These are phyloP conservation scores for Aurelia aurita DNA, from an alignment of 30 jellyfish, hydroid and myxozoan species.

Conservation along the genomic window DNA sequence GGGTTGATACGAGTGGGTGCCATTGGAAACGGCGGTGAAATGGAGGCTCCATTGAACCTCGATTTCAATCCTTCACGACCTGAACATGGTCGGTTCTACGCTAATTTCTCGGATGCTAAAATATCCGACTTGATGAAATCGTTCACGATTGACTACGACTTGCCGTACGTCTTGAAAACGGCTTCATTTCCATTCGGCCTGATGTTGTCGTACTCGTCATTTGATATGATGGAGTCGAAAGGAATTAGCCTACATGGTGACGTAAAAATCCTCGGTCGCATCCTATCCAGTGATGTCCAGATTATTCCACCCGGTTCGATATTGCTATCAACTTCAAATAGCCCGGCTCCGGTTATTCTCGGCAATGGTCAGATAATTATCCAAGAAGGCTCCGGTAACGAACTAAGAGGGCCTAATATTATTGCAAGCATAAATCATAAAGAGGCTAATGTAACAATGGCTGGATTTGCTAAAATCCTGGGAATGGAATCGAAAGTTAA, in stretches of 20 bases:
- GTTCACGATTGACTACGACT: conserved; percentile 75
- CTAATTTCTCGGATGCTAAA: conserved; percentile 77
- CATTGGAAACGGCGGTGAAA: conserved; percentile 82
- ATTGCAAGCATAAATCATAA: conserved; percentile 79
- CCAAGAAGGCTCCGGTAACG: conserved; percentile 69
- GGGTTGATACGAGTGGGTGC: conserved; percentile 85
- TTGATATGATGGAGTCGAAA: conserved; percentile 28
- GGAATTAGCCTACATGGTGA: conserved; percentile 87
- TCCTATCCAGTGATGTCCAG: conserved; percentile 73
- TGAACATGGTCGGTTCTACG: conserved; percentile 79
- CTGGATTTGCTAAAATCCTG: conserved; percentile 84
- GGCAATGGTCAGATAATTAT: conserved; percentile 94
- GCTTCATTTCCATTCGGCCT: conserved; percentile 91
- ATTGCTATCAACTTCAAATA: conserved; percentile 83
- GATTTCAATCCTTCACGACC: conserved; percentile 83
- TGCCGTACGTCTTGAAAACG: conserved; percentile 84
- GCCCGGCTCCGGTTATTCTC: conserved; percentile 99
- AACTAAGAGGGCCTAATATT: conserved; percentile 90
- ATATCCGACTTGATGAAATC: conserved; percentile 81
- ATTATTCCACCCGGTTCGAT: conserved; percentile 77
- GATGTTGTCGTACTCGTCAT: conserved; percentile 83
- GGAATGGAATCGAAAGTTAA: conserved; percentile 92
- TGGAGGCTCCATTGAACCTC: conserved; percentile 82
- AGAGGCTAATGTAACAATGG: conserved; percentile 86
- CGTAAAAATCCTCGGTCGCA: conserved; percentile 80